A percentile compares a stretch with the other conserved stretches of the same genome.
Evolutionary conservation across 1,140 invertebrate genomes (phyloP).

Genomic region (Globodera ellingtonae): DNA sequence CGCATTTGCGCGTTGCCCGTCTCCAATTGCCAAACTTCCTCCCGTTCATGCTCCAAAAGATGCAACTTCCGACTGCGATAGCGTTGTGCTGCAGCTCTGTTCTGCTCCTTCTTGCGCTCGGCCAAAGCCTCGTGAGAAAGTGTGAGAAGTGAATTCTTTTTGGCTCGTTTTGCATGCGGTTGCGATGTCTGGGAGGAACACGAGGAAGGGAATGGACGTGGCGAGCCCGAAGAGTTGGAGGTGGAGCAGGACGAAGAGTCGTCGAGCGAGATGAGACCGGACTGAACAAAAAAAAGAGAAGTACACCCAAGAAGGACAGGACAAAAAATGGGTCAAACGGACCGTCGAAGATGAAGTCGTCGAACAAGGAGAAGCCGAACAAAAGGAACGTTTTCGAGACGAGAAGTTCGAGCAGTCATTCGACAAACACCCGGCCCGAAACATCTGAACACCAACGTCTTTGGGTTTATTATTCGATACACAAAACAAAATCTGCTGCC

Average conservation of each 20-base stretch:
- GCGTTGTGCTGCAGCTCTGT: slow-evolving; percentile 57
- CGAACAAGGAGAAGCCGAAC: neutral
- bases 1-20: slow-evolving; percentile 48
- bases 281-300: slow-evolving; percentile 1
- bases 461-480: no score
- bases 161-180: slow-evolving; percentile 45
- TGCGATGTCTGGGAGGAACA: no score
- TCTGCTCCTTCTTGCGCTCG: slow-evolving; percentile 60
- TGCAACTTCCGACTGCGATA: slow-evolving; percentile 44
- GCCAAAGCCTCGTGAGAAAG: slow-evolving; percentile 49
- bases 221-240: neutral
- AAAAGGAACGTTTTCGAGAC: slow-evolving; percentile 2
- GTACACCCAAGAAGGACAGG: slow-evolving; percentile 2
- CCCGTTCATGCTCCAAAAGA: slow-evolving; percentile 35
- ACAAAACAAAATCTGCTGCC: no score
- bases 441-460: neutral
- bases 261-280: neutral
- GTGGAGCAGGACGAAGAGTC: neutral
- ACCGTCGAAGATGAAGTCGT: slow-evolving; percentile 2
- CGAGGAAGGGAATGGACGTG: neutral
- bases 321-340: slow-evolving; percentile 1
- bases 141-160: slow-evolving; percentile 48
- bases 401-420: neutral
- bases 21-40: slow-evolving; percentile 40
- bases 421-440: neutral